Evolutionary conservation across 2,797 vertebrate species (phyloP), one percentile per base, ranked within the genome.

Genomic region (Rhynchotus rufescens): DNA sequence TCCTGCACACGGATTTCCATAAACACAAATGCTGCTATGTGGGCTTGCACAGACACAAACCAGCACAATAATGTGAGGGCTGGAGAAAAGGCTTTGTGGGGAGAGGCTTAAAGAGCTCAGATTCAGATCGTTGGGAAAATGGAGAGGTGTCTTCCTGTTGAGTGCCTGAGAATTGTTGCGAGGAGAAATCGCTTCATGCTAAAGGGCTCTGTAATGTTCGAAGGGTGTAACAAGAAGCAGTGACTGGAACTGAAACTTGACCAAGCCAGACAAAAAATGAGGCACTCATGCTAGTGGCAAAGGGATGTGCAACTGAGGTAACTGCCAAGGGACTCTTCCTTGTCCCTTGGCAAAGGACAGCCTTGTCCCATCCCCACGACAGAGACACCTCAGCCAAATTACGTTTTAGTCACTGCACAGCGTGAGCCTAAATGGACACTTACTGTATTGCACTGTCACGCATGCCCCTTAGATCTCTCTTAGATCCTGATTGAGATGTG

Each of bases 271-370:
- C 54, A 60, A 32, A 40, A 76, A 65, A 51, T 45, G 36, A 40
- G 67, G 34, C 6, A 0, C 25, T 22, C 7, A 8, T 0, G 0
- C 5, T 72, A 60, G 57, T 73, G 74, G 64, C 32, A 22, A 38
- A 65, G 22, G 22, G 21, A 26, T 52, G 54, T 60, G 47, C 69
- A 74, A 34, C 0, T 0, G 30, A 42, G 84, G 15, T 34, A 49
- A 52, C 15, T 72, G 81, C n/a, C 32, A 8, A 51, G 32, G 56
- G 61, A 20, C 6, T 23, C 25, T n/a, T 34, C 21, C 32, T 69
- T 45, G 54, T 32, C 12, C 60, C 36, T 14, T 6, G 5, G 26
- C 59, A 67, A 71, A 61, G 66, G 28, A 15, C 32, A 69, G 16
- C 11, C 52, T 83, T 12, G 2, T 64, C 30, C 61, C 77, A n/a